phyloP scores from a whole-genome alignment of 2,797 vertebrate species.

The Sebastolobus altivelis region DNA sequence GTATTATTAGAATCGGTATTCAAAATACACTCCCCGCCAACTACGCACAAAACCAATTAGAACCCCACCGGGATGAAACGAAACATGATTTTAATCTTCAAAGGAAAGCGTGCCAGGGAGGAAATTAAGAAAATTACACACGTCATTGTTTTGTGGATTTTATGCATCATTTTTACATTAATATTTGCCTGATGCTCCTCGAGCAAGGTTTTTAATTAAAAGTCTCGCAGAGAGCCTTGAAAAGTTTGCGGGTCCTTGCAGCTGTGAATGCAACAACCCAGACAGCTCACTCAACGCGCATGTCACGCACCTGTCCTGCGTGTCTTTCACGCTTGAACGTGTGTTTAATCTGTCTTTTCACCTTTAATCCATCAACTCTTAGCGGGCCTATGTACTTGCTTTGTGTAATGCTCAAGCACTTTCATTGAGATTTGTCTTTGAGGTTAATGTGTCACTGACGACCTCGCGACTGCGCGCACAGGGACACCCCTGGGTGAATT shows the following conservation, averaged over 20 bases:
- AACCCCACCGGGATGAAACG: constrained; percentile 84
- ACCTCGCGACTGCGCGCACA: constrained; percentile 45
- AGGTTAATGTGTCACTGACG: constrained; percentile 57
- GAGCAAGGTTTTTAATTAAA: constrained; percentile 83
- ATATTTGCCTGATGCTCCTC: constrained; percentile 78
- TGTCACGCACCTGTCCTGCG: constrained; percentile 27
- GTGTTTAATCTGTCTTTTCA: constrained; percentile 52
- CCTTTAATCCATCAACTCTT: constrained; percentile 36
- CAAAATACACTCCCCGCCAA: constrained; percentile 80
- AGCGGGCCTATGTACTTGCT: neutral
- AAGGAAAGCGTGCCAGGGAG: constrained; percentile 81
- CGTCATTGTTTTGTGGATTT: constrained; percentile 85
- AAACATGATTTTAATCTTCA: constrained; percentile 87
- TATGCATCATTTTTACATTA: constrained; percentile 82
- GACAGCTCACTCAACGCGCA: constrained; percentile 4
- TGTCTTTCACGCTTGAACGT: constrained; percentile 34
- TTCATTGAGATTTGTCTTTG: constrained; percentile 53
- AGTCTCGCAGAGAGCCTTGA: constrained; percentile 68
- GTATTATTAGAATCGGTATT: constrained; percentile 83
- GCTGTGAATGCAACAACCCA: constrained; percentile 37
- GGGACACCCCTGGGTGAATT: constrained; percentile 66
- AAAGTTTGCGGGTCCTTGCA: constrained; percentile 71
- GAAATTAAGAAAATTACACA: constrained; percentile 86
- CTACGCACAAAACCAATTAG: constrained; percentile 85
- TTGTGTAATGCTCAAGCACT: constrained; percentile 22